Evolutionary conservation across 2,797 vertebrate genomes (phyloP).

Genomic region (Vespertilio murinus): DNA sequence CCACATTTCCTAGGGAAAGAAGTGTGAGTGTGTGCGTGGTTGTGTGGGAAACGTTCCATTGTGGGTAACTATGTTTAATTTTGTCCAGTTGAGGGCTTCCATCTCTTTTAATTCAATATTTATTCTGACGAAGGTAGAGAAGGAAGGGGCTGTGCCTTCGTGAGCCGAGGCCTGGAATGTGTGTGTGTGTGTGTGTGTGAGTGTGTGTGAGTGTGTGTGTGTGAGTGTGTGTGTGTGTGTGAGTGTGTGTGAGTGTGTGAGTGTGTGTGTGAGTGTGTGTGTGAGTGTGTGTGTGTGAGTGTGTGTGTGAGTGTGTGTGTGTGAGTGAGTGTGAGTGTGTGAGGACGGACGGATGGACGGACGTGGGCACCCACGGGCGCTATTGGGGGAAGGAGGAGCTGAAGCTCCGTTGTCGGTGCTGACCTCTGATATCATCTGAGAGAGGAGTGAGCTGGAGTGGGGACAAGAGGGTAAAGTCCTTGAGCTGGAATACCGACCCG

Average conservation of each 20-base stretch:
- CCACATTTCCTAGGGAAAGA: neutral
- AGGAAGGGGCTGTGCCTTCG: neutral
- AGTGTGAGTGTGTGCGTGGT: neutral
- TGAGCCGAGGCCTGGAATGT: neutral
- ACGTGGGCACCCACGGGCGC: neutral
- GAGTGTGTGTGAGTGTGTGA: neutral
- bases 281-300: neutral
- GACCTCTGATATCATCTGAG: constrained; percentile 63
- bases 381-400: neutral
- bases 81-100: constrained; percentile 55
- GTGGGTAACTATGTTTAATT: constrained; percentile 53
- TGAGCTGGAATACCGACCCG: constrained; percentile 68
- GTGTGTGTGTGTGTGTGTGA: neutral
- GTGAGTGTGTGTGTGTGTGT: neutral
- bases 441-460: constrained; percentile 60
- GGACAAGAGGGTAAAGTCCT: constrained; percentile 77
- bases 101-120: constrained; percentile 70
- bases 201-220: neutral
- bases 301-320: neutral
- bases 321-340: neutral
- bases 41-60: neutral
- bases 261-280: too few species aligned
- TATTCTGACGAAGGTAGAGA: constrained; percentile 55
- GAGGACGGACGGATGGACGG: too few species aligned
- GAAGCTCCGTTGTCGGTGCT: constrained; percentile 44